Evolutionary conservation across 2,888 invertebrate species (phyloP), one percentile per base, ranked within the genome.

Genomic region (Pachydiplax longipennis): DNA sequence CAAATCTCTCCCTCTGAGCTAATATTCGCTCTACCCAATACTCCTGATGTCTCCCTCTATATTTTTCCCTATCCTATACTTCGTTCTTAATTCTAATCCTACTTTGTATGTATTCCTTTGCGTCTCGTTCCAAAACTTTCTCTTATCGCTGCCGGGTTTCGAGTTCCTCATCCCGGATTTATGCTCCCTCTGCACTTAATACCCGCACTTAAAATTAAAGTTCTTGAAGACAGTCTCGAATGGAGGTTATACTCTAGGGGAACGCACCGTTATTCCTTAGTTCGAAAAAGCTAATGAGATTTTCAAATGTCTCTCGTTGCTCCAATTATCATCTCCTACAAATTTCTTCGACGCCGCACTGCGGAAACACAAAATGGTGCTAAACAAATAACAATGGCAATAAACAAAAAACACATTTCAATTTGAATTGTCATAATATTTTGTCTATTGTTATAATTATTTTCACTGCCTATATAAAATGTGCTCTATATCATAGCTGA

Each of bases 101-200:
- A 31, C 44, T 83, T 31, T 25, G 73, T 13, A 31, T 73, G 73
- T 73, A 73, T 73, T 31, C 73, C 73, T 25, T 83, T 58, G 58
- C 83, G 53, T 31, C 83, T 83, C 58, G 53, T 53, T 31, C 31
- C 83, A 58, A 83, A 83, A 83, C 83, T 83, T 83, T 83, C 83
- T 31, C 83, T 83, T 58, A 83, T 83, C 83, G 83, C 22, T 35
- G 18, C 58, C 31, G 83, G 58, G 25, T 83, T 83, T 58, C 44
- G 53, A 35, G 53, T 83, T 83, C 35, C 83, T 18, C 58, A 58
- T 53, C 83, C 83, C 8, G 35, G 53, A 18, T 83, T 83, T 35
- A 83, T 83, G 35, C 35, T 12, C 35, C 35, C 53, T n/a, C 58
- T 83, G 58, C 22, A 1, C 31, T 48, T 44, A 58, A 83, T 83